Evolutionary conservation across 2,797 vertebrate species (phyloP).

Genomic region (Notamacropus eugenii): DNA sequence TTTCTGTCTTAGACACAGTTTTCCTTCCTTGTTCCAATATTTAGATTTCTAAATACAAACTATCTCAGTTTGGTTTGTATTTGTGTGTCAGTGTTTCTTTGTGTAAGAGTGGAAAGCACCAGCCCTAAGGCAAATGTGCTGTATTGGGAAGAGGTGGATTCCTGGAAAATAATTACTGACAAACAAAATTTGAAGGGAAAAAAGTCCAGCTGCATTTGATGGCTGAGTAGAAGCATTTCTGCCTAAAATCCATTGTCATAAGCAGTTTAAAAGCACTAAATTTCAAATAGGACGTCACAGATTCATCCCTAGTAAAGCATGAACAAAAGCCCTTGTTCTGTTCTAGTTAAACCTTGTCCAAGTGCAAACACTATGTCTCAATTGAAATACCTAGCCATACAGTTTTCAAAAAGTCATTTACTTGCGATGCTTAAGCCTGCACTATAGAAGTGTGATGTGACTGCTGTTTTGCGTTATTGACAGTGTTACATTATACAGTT

Average conservation of each 20-base stretch:
- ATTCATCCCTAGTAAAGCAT: constrained; percentile 82
- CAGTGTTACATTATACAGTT: constrained; percentile 85
- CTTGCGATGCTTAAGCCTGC: constrained; percentile 85
- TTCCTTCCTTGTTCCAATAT: constrained; percentile 76
- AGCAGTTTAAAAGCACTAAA: constrained; percentile 73
- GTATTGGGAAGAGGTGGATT: constrained; percentile 76
- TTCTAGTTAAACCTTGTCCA: constrained; percentile 81
- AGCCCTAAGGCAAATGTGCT: constrained; percentile 66
- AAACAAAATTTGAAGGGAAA: constrained; percentile 63
- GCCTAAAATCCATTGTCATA: constrained; percentile 68
- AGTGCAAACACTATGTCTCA: constrained; percentile 84
- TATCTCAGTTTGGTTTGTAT: constrained; percentile 82
- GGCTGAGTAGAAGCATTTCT: constrained; percentile 78
- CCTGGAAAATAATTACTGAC: constrained; percentile 74
- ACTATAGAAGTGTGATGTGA: constrained; percentile 84
- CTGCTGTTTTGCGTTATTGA: constrained; percentile 84
- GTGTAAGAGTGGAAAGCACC: constrained; percentile 79
- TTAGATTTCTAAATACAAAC: constrained; percentile 81
- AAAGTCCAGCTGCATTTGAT: constrained; percentile 62
- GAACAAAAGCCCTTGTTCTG: constrained; percentile 82
- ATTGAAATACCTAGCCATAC: constrained; percentile 84
- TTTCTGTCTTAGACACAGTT: constrained; percentile 76
- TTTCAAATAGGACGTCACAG: constrained; percentile 73
- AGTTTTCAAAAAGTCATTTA: constrained; percentile 81
- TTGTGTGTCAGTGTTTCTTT: constrained; percentile 84